Conservation (phyloP, 2,888 invertebrate genomes). For the Tiliacea aurago region DNA sequence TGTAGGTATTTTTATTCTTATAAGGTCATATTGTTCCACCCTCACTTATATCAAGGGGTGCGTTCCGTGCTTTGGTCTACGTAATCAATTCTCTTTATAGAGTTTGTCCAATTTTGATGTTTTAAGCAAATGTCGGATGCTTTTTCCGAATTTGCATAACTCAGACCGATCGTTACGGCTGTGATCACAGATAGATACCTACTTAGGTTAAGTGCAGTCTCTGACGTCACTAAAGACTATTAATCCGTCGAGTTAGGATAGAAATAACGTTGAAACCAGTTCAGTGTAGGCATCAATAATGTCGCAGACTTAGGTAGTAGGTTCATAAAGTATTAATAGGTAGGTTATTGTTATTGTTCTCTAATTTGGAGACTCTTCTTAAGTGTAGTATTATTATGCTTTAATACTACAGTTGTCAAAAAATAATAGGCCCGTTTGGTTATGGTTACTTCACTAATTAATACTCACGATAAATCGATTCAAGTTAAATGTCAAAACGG, state of each 20-base stretch:
- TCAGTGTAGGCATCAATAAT: conserved; percentile 24
- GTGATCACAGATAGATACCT: conserved; percentile 31
- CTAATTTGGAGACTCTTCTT: background rate
- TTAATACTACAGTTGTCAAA: too few species aligned
- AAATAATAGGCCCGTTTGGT: too few species aligned
- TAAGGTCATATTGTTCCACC: conserved; percentile 3
- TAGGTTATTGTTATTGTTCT: too few species aligned
- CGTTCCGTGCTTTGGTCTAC: background rate
- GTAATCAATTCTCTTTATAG: conserved; percentile 5
- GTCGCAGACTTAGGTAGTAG: background rate
- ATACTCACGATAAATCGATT: too few species aligned
- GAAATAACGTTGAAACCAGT: conserved; percentile 36
- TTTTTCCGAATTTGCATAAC: conserved; percentile 44
- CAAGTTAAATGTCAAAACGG: too few species aligned
- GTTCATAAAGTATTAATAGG: background rate
- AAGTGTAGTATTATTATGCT: background rate
- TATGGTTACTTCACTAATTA: too few species aligned
- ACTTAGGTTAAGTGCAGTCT: conserved; percentile 24
- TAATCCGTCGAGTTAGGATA: conserved; percentile 26
- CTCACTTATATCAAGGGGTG: background rate
- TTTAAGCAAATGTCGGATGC: background rate
- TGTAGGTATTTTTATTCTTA: background rate
- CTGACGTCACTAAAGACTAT: conserved; percentile 40
- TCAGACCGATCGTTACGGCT: conserved; percentile 27
- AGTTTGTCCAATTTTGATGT: background rate